Evolutionary conservation across 2,113 vertebrate genomes (phyloP).

Genomic region (Empidonax traillii): DNA sequence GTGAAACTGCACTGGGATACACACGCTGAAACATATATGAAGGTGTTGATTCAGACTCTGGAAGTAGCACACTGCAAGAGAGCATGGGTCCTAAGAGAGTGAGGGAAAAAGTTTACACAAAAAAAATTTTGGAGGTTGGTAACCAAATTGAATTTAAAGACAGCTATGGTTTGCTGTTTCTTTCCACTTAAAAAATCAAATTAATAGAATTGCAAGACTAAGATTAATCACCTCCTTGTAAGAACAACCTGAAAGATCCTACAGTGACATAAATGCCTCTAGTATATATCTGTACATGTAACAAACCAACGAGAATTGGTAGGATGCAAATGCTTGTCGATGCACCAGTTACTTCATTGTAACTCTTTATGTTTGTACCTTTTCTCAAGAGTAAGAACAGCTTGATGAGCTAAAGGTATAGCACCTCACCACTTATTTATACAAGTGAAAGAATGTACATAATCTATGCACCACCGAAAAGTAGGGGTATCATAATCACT

Average conservation of each 20-base stretch:
- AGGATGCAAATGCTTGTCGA: neutral
- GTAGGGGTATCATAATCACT: neutral
- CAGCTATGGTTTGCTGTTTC: neutral
- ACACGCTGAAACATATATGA: neutral
- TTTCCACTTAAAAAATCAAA: neutral
- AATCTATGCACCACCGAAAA: neutral
- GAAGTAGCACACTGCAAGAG: neutral
- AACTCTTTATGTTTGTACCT: neutral
- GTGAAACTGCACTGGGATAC: neutral
- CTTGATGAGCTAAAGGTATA: neutral
- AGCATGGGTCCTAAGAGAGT: neutral
- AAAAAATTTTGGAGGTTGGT: neutral
- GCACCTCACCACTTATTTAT: neutral
- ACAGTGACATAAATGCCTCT: neutral
- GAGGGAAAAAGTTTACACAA: neutral
- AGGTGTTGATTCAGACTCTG: neutral
- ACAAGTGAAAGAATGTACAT: fast-evolving
- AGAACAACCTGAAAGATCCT: neutral
- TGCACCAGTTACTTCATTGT: neutral
- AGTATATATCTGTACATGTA: fast-evolving
- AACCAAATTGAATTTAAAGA: neutral
- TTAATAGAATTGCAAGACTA: neutral
- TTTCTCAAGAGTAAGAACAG: neutral
- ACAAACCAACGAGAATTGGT: neutral
- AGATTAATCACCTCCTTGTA: neutral